Base-by-base conservation (phyloP, 2,797 vertebrate genomes). In the Macroramphosus scolopax region DNA sequence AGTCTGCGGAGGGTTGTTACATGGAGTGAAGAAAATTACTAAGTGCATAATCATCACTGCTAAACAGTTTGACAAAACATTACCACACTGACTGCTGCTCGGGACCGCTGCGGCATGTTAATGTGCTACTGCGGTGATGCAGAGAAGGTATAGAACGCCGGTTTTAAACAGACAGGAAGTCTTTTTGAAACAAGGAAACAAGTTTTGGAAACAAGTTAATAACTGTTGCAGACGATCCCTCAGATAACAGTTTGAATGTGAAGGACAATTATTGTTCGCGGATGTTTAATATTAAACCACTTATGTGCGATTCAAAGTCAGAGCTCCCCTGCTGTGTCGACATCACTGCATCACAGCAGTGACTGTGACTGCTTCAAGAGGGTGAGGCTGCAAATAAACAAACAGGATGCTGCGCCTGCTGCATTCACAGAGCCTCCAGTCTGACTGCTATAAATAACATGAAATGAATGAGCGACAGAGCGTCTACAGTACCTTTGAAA, bases 1-100 rank as follows among this genome's bases (percentile, higher is more conserved):
- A 72, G 63, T 57, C 67, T 75, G 42, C 17, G 9, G 68, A 78
- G 65, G 40, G 56, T 56, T 73, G 66, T 59, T 72, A 35, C 25
- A 50, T 26, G 12, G 37, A 52, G 37, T 51, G 51, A 66, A 66
- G 52, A 44, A 61, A 72, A 77, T 77, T 49, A 76, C 57, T 50
- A 51, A 79, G 57, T 35, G 56, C 35, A 63, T 57, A 68, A 70
- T 63, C 39, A 74, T 72, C 45, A 18, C 50, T 51, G 40, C 46
- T 52, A 43, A 61, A 56, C 52, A 49, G 61, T 74, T 72, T 70
- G 45, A 42, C 48, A 40, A 62, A 72, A 72, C 43, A 44, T 5
- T 43, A 54, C 29, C 2, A 5, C 31, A 22, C 3, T 38, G 52
- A 69, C 46, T 14, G 31, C 41, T 51, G 33, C 50, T 35, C 43